Conservation (phyloP, 2,113 vertebrate genomes). For the Sisor rabdophorus region DNA sequence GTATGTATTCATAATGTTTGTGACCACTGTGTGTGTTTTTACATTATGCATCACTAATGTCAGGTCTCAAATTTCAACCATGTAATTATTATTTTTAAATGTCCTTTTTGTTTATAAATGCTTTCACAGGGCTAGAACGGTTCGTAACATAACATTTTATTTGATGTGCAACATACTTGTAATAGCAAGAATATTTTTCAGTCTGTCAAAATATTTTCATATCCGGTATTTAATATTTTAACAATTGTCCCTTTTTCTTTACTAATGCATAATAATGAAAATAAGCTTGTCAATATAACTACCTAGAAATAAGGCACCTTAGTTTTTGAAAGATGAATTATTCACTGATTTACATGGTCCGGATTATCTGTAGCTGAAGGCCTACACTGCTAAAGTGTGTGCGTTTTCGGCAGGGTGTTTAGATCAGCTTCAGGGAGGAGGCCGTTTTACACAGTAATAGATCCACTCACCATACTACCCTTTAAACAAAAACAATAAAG, state of each 20-base stretch:
- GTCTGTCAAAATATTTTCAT: conserved; percentile 19
- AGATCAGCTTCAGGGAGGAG: conserved; percentile 54
- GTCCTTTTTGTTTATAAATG: conserved; percentile 40
- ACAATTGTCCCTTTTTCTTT: conserved; percentile 8
- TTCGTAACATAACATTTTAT: conserved; percentile 28
- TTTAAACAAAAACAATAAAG: conserved; percentile 46
- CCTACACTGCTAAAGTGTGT: conserved; percentile 53
- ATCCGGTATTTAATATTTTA: conserved; percentile 18
- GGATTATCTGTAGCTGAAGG: conserved; percentile 29
- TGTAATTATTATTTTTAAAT: conserved; percentile 38
- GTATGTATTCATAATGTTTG: conserved; percentile 50
- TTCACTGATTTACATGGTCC: conserved; percentile 10
- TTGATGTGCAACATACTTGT: conserved; percentile 24
- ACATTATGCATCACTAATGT: conserved; percentile 48
- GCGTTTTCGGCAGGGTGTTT: conserved; percentile 50
- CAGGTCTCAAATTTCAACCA: conserved; percentile 44
- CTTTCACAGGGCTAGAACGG: conserved; percentile 43
- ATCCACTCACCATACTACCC: conserved; percentile 35
- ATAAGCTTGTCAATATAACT: conserved; percentile 19
- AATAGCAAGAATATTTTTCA: conserved; percentile 10
- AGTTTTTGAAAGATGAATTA: conserved; percentile 6
- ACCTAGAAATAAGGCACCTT: conserved; percentile 34
- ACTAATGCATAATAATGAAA: conserved; percentile 8
- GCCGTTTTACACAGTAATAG: conserved; percentile 34
- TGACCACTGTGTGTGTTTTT: conserved; percentile 61